Base-by-base conservation (phyloP, 2,113 vertebrate genomes). In the Thunnus thynnus region DNA sequence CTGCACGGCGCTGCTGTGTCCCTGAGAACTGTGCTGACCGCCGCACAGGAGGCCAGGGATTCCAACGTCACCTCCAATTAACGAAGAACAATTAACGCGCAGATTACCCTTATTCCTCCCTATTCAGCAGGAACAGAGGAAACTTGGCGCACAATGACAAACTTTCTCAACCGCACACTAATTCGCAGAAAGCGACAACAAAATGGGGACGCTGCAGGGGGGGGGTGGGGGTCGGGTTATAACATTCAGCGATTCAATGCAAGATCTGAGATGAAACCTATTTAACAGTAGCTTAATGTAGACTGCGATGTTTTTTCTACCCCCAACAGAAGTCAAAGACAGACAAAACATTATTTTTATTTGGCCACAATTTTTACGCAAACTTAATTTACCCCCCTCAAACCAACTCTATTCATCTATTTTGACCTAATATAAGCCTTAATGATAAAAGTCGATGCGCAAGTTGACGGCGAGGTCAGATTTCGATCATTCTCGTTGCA, bases 31-130 rank as follows among this genome's bases (percentile, higher is more conserved):
- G 81, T n/a, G 66, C 75, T 90, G 92, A 86, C 89, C 87, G 88
- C 80, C 52, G 86, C 86, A 66, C 91, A 85, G 92, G 85, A 93
- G 93, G 94, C 90, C 95, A 83, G 85, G 91, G 96, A 98, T 97
- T 97, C 97, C 96, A 81, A 96, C 97, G 96, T 97, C 98, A 96
- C 90, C 94, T 96, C 92, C 95, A 97, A 98, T 98, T 97, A 98
- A 96, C 94, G 93, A 72, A 95, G 95, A 97, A 97, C 96, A 98
- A 98, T 97, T 96, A 96, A 95, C 93, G 88, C 91, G 91, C 94
- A 93, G 91, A 94, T 95, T 95, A 93, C 92, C 94, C 91, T 88
- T 93, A 92, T 93, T 94, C 89, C 82, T 88, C 89, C 82, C 90
- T 48, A 93, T 94, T 94, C 91, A 94, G 27, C 61, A 14, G 78